phyloP scores from a whole-genome alignment of 2,113 vertebrate species.

The Colinus virginianus region DNA sequence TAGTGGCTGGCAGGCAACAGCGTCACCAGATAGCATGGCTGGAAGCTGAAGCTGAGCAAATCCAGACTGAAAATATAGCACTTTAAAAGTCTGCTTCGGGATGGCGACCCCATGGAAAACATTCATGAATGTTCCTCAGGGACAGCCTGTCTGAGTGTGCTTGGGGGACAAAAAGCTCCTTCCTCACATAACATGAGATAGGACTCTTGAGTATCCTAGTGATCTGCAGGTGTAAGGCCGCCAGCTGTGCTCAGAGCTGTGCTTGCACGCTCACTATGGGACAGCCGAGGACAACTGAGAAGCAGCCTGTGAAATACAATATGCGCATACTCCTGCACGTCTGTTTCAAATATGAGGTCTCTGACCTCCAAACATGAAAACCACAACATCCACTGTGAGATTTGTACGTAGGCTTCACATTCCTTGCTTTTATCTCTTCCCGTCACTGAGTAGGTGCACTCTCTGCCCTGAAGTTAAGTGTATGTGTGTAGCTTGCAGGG shows the following conservation, averaged over 20 bases:
- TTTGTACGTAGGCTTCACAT: background rate
- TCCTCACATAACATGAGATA: background rate
- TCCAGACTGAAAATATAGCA: background rate
- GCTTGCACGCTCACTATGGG: background rate
- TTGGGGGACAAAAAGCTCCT: background rate
- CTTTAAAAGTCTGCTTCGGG: background rate
- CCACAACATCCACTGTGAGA: background rate
- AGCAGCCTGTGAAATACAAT: background rate
- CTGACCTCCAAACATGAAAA: background rate
- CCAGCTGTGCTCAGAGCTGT: conserved; percentile 22
- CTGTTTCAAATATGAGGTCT: background rate
- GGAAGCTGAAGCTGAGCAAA: background rate
- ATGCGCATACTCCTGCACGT: background rate
- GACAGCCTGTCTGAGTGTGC: background rate
- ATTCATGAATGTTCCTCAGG: background rate
- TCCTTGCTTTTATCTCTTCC: background rate
- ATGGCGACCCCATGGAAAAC: background rate
- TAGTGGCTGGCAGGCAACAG: background rate
- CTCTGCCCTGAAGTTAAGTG: background rate
- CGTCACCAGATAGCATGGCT: background rate
- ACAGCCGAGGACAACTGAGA: background rate
- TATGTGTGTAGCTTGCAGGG: accelerated
- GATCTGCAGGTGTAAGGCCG: background rate
- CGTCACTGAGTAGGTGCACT: background rate
- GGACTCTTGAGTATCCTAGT: background rate